These are phyloP conservation scores for Vicugna pacos DNA, from an alignment of 2,113 vertebrate genomes.

Conservation along the genomic window DNA sequence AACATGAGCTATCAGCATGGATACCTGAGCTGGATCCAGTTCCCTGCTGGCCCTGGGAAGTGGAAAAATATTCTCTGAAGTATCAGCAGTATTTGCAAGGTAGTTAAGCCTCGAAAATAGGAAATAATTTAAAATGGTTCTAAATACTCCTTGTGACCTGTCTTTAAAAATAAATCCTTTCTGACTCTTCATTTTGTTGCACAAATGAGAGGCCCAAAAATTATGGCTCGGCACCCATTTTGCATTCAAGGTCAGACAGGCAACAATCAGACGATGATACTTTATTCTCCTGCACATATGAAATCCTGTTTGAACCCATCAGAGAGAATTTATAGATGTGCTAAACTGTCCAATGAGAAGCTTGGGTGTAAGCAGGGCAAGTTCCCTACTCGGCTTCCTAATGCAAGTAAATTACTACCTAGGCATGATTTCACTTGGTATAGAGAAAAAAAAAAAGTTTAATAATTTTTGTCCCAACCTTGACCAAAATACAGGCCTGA, in stretches of 20 bases:
- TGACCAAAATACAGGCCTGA: slow-evolving; percentile 45
- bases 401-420: slow-evolving; percentile 63
- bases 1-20: background rate
- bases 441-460: background rate
- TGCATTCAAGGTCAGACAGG: slow-evolving; percentile 74
- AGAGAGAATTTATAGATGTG: slow-evolving; percentile 74
- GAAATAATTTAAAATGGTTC: slow-evolving; percentile 70
- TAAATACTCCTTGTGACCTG: slow-evolving; percentile 52
- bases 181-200: slow-evolving; percentile 70
- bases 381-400: slow-evolving; percentile 55
- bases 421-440: slow-evolving; percentile 33
- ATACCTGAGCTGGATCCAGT: background rate
- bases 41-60: slow-evolving; percentile 13
- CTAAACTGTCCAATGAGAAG: slow-evolving; percentile 56
- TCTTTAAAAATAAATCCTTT: slow-evolving; percentile 77
- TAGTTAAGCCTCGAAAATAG: slow-evolving; percentile 61
- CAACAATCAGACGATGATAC: slow-evolving; percentile 60
- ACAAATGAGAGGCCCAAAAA: slow-evolving; percentile 68
- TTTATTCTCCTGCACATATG: slow-evolving; percentile 63
- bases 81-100: slow-evolving; percentile 50
- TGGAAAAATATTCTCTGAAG: slow-evolving; percentile 56
- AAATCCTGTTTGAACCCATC: slow-evolving; percentile 77
- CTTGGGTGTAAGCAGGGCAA: background rate
- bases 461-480: slow-evolving; percentile 63
- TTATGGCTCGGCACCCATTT: slow-evolving; percentile 61